Conservation (phyloP, 2,113 vertebrate species). For the Polypterus bichir region DNA sequence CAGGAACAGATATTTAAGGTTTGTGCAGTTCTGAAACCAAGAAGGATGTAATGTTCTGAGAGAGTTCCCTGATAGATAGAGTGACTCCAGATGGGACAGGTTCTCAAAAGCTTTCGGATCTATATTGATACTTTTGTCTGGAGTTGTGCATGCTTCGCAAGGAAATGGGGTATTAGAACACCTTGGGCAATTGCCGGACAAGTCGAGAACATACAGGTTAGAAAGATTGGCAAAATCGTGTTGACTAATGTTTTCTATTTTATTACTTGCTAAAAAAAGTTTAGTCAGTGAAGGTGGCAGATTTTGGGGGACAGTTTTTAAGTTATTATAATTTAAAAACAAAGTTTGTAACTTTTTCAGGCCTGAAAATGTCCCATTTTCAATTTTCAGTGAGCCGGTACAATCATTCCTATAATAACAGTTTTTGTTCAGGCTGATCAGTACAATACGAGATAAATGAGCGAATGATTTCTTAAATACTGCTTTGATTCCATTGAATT, state of each 20-base stretch:
- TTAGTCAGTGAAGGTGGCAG: slow-evolving; percentile 20
- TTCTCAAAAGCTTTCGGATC: slow-evolving; percentile 33
- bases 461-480: slow-evolving; percentile 22
- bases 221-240: slow-evolving; percentile 31
- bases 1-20: slow-evolving; percentile 36
- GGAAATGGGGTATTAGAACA: slow-evolving; percentile 41
- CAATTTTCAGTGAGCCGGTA: slow-evolving; percentile 1
- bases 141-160: slow-evolving; percentile 31
- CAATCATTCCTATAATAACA: slow-evolving; percentile 36
- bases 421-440: slow-evolving; percentile 29
- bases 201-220: slow-evolving; percentile 29
- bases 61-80: slow-evolving; percentile 47
- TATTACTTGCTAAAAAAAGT: slow-evolving; percentile 28
- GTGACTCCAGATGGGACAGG: slow-evolving; percentile 18
- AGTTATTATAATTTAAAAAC: slow-evolving; percentile 38
- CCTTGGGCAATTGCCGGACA: slow-evolving; percentile 60
- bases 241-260: slow-evolving; percentile 33
- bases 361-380: slow-evolving; percentile 22
- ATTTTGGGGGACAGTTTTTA: slow-evolving; percentile 32
- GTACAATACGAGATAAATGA: slow-evolving; percentile 24
- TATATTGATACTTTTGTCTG: slow-evolving; percentile 35
- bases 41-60: slow-evolving; percentile 19
- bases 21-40: slow-evolving; percentile 39
- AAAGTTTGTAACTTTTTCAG: slow-evolving; percentile 22
- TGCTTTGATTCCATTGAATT: slow-evolving; percentile 27